phyloP scores from a whole-genome alignment of 2,113 vertebrate genomes.

The Eidolon helvum region DNA sequence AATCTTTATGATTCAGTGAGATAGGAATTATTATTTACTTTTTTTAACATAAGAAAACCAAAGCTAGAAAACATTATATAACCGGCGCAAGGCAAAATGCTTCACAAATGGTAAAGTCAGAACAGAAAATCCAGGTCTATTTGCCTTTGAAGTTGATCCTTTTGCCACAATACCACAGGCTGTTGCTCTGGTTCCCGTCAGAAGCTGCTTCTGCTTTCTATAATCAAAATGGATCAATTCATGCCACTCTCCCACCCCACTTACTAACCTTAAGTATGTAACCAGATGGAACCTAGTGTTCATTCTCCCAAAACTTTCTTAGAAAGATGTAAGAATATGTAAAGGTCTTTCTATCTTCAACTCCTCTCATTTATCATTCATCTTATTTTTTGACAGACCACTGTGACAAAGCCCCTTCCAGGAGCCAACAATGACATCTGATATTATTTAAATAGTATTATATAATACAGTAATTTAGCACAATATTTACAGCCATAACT shows the following conservation, averaged over 20 bases:
- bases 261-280: neutral
- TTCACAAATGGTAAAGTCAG: neutral
- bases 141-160: neutral
- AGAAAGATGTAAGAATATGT: neutral
- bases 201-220: neutral
- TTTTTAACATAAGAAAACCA: conserved; percentile 6
- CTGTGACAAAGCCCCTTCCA: neutral
- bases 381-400: neutral
- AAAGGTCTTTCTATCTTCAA: neutral
- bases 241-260: neutral
- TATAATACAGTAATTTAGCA: neutral
- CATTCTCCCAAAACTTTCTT: neutral
- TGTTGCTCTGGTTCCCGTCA: neutral
- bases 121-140: neutral
- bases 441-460: neutral
- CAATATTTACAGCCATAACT: neutral
- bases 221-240: neutral
- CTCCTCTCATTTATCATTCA: neutral
- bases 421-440: neutral
- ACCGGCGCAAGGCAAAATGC: neutral
- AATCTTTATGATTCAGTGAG: neutral
- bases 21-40: neutral
- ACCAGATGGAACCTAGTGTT: neutral
- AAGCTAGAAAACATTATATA: neutral
- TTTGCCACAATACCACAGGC: neutral